Base-by-base conservation (phyloP, 2,888 invertebrate genomes). In the Neria commutata region DNA sequence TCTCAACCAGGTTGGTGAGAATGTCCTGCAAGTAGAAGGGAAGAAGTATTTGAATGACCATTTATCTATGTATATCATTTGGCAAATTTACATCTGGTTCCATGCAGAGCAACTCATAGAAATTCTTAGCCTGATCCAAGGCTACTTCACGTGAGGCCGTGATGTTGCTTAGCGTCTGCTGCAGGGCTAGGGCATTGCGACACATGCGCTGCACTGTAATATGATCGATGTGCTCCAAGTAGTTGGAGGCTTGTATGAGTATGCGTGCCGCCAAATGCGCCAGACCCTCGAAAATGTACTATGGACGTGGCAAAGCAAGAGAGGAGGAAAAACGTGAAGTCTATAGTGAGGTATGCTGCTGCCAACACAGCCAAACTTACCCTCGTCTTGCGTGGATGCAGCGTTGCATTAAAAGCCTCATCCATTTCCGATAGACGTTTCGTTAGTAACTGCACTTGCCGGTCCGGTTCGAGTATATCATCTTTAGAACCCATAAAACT, bases 281-380 rank as follows among this genome's bases (percentile, higher is more conserved):
- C 25, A 98, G 83, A 1, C 95, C 95, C 81, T 92, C 91, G 83
- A 95, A 91, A 63, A 95, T 89, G 78, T 95, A 96, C 90, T 94
- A 85, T 11, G 37, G 19, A 14, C 24, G 4, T 23, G 19, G 52
- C 29, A 23, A 5, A 19, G 42, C 19, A 5, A 3, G 3, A 33
- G 0, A 24, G 29, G 10, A 26, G n/a, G n/a, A n/a, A n/a, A n/a
- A n/a, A n/a, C n/a, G n/a, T n/a, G n/a, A n/a, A n/a, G n/a, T n/a
- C n/a, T n/a, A n/a, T n/a, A n/a, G n/a, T n/a, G n/a, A n/a, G n/a
- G n/a, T n/a, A 10, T 33, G 11, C 21, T 25, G 17, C 3, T 33
- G 8, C 3, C 3, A 52, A 46, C n/a, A 11, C 21, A n/a, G n/a
- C n/a, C n/a, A 19, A 8, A 54, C 71, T 76, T 83, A 92, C 91